These are phyloP conservation scores for Saguinus midas DNA, from an alignment of 2,113 vertebrate species.

Conservation along the genomic window DNA sequence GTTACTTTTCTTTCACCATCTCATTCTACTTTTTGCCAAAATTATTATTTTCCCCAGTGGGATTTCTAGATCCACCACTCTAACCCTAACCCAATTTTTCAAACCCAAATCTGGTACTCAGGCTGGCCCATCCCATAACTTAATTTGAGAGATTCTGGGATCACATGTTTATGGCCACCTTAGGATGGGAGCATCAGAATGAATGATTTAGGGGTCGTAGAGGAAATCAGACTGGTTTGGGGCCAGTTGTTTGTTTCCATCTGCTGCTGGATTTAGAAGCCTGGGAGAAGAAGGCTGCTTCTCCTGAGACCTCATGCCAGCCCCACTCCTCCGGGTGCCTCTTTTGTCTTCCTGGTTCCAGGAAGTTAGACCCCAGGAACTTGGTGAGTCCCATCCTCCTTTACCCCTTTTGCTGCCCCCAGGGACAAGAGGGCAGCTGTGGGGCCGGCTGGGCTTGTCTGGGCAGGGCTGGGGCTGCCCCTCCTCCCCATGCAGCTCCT, in stretches of 20 bases:
- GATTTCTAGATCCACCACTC: not conserved
- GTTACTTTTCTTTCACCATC: not conserved
- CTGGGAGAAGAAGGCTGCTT: not conserved
- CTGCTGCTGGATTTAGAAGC: not conserved
- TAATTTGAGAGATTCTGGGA: not conserved
- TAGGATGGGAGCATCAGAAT: not conserved
- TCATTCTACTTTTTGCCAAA: not conserved
- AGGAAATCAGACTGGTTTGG: not conserved
- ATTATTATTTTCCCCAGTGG: not conserved
- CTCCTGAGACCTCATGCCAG: not conserved
- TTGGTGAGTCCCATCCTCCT: not conserved
- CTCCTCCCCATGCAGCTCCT: constrained; percentile 55
- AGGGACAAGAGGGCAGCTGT: constrained; percentile 65
- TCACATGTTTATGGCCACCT: not conserved
- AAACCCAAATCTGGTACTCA: not conserved
- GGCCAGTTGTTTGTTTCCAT: not conserved
- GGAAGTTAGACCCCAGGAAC: constrained; percentile 45
- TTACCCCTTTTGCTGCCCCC: not conserved
- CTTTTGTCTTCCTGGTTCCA: constrained; percentile 27
- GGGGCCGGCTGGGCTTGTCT: constrained; percentile 75
- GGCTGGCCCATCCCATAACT: not conserved
- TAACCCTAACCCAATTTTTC: not conserved
- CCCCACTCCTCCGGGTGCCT: not conserved
- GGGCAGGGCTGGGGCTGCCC: constrained; percentile 68
- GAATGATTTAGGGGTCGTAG: not conserved